Base-by-base conservation (phyloP, 1,140 invertebrate genomes). In the Sipha flava region DNA sequence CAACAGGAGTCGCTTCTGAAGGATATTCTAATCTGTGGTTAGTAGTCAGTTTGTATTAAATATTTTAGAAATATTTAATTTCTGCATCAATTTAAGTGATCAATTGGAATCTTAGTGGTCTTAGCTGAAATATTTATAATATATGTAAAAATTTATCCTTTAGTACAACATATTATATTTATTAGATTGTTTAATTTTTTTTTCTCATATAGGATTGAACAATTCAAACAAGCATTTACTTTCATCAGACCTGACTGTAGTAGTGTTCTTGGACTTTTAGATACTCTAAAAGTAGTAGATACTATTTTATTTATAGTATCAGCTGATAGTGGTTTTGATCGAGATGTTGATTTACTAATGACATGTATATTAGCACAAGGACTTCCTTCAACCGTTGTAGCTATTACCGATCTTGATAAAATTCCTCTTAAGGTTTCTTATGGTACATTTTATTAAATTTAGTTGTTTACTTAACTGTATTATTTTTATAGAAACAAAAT, bases 251-350 rank as follows among this genome's bases (percentile, higher is more conserved):
- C 94, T 52, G 88, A 90, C 70, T 84, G 88, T 59, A 88, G 87
- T 47, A 91, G 96, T 87, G 86, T 94, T 47, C 89, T 93, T 83
- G 89, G 90, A 64, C 87, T 92, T 2, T 85, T 98, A 66, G 96
- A 98, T 89, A 88, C 91, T 59, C 86, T 92, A 0, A 98, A 97
- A 89, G 89, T 95, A 31, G 91, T 92, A 54, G 94, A 96, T 84
- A 93, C 92, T 18, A 88, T 93, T 18, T 80, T 97, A 26, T 91
- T 95, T 85, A 83, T 96, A 4, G 88, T 91, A 83, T 91, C 91
- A 31, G 90, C 90, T 12, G 82, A 84, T 23, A 86, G 91, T 40
- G 87, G 95, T 66, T 77, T 77, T 26, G 93, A 95, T 87, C 87
- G 89, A 62, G 91, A 90, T 89, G 94, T 93, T 16, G 90, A 93